Base-by-base conservation (phyloP, 2,113 vertebrate species). In the Aegotheles bennettii region DNA sequence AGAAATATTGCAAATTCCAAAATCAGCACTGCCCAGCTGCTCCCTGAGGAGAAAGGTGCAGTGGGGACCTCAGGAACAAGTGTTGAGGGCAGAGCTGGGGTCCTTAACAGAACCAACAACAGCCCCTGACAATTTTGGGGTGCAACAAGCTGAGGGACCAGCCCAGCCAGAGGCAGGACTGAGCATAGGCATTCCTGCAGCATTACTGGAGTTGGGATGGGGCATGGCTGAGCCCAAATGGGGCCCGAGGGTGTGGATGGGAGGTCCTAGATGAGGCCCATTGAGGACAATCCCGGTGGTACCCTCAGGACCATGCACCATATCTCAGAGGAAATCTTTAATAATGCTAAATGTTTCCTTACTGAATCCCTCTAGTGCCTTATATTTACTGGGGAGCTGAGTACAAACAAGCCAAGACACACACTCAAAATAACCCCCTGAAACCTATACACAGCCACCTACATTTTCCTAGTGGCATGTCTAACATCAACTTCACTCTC, bases 211-310 rank as follows among this genome's bases (percentile, higher is more conserved):
- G 47, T 11, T 76, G 42, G 16, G 17, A 50, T 8, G 8, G 8
- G 21, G 15, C 33, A 59, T 9, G 29, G 25, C 13, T 69, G 29
- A 47, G 13, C 13, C 3, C 0, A 80, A 89, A 78, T 12, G 54
- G 23, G 40, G 7, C 15, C 29, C 3, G 0, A 11, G 3, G 12
- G 56, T 18, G 31, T 33, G 40, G 13, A 9, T 45, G 4, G 3
- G 6, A 24, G 5, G 4, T 56, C 17, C 9, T 19, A 76, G 7
- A 8, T 8, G 57, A 40, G 7, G 11, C 2, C 10, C 23, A 45
- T 0, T 2, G 64, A 69, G 14, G 23, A 54, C 8, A n/a, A 4
- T 59, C 7, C 14, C 42, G 16, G 35, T 60, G 25, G 15, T 78
- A 25, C 15, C 25, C 56, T 56, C 11, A 59, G 13, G 45, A 28